Evolutionary conservation across 1,140 invertebrate genomes (phyloP).

Genomic region (Meloidogyne floridensis): DNA sequence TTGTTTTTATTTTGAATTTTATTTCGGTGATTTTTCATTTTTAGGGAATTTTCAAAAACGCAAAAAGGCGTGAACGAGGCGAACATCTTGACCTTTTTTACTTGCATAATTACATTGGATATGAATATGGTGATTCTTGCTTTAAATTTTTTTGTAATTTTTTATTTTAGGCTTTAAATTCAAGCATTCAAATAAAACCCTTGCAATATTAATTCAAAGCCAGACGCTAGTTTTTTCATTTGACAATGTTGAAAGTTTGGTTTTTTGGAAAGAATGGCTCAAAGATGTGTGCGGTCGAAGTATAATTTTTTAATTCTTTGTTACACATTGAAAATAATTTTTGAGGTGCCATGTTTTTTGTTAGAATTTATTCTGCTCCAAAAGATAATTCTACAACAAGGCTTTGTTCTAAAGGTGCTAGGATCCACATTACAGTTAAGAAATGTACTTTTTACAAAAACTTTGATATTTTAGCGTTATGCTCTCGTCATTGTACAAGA

Average conservation of each 20-base stretch:
- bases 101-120: slow-evolving; percentile 49
- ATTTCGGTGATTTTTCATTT: not conserved
- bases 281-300: slow-evolving; percentile 48
- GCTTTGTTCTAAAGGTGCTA: slow-evolving; percentile 38
- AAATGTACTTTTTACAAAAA: not conserved
- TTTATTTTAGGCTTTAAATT: slow-evolving; percentile 38
- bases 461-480: slow-evolving; percentile 31
- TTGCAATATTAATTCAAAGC: slow-evolving; percentile 44
- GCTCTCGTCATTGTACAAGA: slow-evolving; percentile 43
- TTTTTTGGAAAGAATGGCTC: slow-evolving; percentile 53
- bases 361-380: slow-evolving; percentile 30
- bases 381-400: slow-evolving; percentile 33
- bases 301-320: slow-evolving; percentile 19
- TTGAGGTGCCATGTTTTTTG: slow-evolving; percentile 45
- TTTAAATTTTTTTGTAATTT: not conserved
- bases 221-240: slow-evolving; percentile 47
- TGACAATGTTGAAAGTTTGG: slow-evolving; percentile 45
- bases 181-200: slow-evolving; percentile 42
- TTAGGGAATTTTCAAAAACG: slow-evolving; percentile 49
- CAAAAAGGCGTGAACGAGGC: slow-evolving; percentile 42
- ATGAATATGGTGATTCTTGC: slow-evolving; percentile 41
- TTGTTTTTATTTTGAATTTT: not conserved
- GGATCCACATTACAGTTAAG: slow-evolving; percentile 48
- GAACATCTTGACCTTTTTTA: slow-evolving; percentile 51
- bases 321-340: not conserved